Evolutionary conservation across 2,113 vertebrate species (phyloP).

Genomic region (Bufo gargarizans): DNA sequence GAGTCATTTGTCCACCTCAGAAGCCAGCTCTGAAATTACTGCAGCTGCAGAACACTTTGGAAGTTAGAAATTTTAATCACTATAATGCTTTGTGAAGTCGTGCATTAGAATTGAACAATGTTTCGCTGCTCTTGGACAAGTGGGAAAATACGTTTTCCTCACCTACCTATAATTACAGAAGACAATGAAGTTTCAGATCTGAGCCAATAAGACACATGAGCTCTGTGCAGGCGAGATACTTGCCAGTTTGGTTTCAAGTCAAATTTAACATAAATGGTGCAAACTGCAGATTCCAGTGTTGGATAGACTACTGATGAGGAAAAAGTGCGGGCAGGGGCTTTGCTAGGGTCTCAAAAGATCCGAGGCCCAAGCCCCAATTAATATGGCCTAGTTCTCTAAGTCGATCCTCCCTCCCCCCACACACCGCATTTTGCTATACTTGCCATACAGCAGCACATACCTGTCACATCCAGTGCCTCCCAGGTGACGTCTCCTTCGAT

Average conservation of each 20-base stretch:
- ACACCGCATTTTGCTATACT: too few species aligned
- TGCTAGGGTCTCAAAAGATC: too few species aligned
- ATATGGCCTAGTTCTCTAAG: too few species aligned
- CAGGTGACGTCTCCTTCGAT: too few species aligned
- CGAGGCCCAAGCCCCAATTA: too few species aligned
- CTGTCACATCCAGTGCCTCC: too few species aligned
- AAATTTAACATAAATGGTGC: background rate
- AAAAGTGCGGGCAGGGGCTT: too few species aligned
- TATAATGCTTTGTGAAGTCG: slow-evolving; percentile 40
- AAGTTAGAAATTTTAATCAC: slow-evolving; percentile 29
- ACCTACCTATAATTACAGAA: slow-evolving; percentile 27
- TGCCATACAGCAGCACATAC: too few species aligned
- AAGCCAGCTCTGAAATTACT: slow-evolving; percentile 15
- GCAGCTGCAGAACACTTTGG: slow-evolving; percentile 42
- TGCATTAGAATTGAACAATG: slow-evolving; percentile 24
- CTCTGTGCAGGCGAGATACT: background rate
- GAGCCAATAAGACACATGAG: background rate
- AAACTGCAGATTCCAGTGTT: background rate
- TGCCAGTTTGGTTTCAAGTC: slow-evolving; percentile 6
- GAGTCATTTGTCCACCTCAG: slow-evolving; percentile 30
- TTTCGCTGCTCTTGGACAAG: background rate
- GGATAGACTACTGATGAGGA: background rate
- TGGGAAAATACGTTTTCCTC: slow-evolving; percentile 31
- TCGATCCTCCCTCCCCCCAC: too few species aligned
- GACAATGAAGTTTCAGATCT: slow-evolving; percentile 16